Base-by-base conservation (phyloP, 2,888 invertebrate species). In the Dolichomitus sp. region DNA sequence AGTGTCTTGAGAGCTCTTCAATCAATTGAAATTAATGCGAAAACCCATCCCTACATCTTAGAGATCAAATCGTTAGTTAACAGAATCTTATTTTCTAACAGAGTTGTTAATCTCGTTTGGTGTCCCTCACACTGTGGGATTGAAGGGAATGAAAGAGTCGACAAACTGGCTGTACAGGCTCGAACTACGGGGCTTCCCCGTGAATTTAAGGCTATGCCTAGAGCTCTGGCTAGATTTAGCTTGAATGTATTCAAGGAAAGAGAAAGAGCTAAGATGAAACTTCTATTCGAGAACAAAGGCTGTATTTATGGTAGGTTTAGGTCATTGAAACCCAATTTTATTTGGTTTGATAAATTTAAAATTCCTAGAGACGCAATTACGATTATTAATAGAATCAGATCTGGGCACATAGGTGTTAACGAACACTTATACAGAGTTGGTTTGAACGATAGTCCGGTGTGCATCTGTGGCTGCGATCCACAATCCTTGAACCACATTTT, bases 401-500 rank as follows among this genome's bases (percentile, higher is more conserved):
- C 45, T 30, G 37, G 40, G 48, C 66, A 66, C 42, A 66, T 27
- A 14, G 23, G 66, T 4, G 19, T 40, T n/a, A 68, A 68, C n/a
- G 68, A 48, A 2, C 48, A 68, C n/a, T 19, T 68, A 9, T 30
- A n/a, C 45, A 45, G 50, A 23, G 23, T 68, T 42, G 30, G 50
- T 17, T n/a, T 68, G 2, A 12, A 7, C 14, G 50, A 48, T 19
- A 30, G 11, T 27, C 48, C 68, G 17, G 19, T 11, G 14, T 68
- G 68, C 68, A 42, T 30, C 4, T 68, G 68, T 33, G 68, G 68
- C 27, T 12, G 14, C 5, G 48, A 37, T 9, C 14, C 17, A 45
- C 68, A 68, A 23, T 48, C 48, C 23, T n/a, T 68, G 2, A 68
- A 48, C 23, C 45, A 68, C 27, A 14, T 68, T 30, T 48, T 48